Evolutionary conservation across 2,888 invertebrate genomes (phyloP).

Genomic region (Tachina grossa): DNA sequence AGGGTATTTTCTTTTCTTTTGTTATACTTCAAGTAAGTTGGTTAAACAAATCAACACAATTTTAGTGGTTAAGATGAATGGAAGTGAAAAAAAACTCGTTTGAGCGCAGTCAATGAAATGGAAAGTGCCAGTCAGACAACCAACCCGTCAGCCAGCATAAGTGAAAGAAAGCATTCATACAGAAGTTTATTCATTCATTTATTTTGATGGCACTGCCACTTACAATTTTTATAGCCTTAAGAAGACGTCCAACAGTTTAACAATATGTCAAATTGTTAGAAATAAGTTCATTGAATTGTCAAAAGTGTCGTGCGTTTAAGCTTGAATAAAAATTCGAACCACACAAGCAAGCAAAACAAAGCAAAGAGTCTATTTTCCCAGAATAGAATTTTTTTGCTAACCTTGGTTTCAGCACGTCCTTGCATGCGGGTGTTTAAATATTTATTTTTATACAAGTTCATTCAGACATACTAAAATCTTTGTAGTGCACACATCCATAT

Average conservation of each 20-base stretch:
- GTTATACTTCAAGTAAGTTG: slow-evolving; percentile 48
- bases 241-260: slow-evolving; percentile 67
- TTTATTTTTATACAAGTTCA: slow-evolving; percentile 45
- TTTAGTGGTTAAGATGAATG: slow-evolving; percentile 32
- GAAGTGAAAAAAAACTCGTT: slow-evolving; percentile 21
- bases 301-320: slow-evolving; percentile 65
- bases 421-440: slow-evolving; percentile 69
- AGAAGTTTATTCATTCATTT: slow-evolving; percentile 29
- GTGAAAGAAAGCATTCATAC: slow-evolving; percentile 61
- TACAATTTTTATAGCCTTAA: slow-evolving; percentile 33
- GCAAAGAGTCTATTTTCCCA: slow-evolving; percentile 35
- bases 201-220: slow-evolving; percentile 51
- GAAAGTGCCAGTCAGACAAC: slow-evolving; percentile 62
- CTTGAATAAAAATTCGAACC: slow-evolving; percentile 32
- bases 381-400: slow-evolving; percentile 26
- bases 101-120: slow-evolving; percentile 65
- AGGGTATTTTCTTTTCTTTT: slow-evolving; percentile 51
- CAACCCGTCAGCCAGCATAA: slow-evolving; percentile 60
- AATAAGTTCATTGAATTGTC: slow-evolving; percentile 68
- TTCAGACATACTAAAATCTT: slow-evolving; percentile 28
- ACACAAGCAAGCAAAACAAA: slow-evolving; percentile 9
- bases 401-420: slow-evolving; percentile 69
- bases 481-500: slow-evolving; percentile 24
- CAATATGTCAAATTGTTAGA: slow-evolving; percentile 67
- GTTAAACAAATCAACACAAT: slow-evolving; percentile 57